Evolutionary conservation across 1,140 invertebrate genomes (phyloP), one percentile per base, ranked within the genome.

Genomic region (Drosophila subpulchrella): DNA sequence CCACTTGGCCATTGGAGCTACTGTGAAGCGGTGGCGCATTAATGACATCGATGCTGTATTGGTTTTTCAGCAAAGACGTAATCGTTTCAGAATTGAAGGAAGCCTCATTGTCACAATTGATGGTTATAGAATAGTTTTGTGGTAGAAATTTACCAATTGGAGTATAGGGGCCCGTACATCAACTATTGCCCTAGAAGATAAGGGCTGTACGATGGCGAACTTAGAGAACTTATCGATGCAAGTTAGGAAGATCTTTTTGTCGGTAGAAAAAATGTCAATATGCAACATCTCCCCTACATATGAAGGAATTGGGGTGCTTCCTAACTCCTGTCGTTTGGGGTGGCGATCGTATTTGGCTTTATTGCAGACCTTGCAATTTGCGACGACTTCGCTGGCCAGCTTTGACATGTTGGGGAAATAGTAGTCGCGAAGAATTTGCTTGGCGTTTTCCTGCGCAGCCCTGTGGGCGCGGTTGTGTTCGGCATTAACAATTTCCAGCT

Each of bases 371-470:
- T 44, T 71, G 32, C 61, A 77, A 15, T 78, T 81, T 13, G 36
- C 27, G 0, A 66, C 66, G 0, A 61, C 46, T 44, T 81, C 55
- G 11, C 38, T 72, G 15, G 58, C 59, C 6, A 76, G 11, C 8
- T 51, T 51, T 0, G 42, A 55, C 53, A 78, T 81, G 27, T 78
- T 78, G 2, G 75, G 59, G 17, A 75, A 81, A 44, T 63, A 76
- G 54, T 75, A 75, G 24, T 76, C 54, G 2, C 17, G 30, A 10
- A 72, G 30, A 13, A 65, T 53, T 63, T 62, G 34, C 38, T 58
- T 59, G 32, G 53, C 15, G 44, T 80, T 81, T 51, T 77, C 42
- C 24, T 81, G 65, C 8, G 38, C 60, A 20, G 51, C 60, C 50
- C 59, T n/a, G 38, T 39, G 38, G 13, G 13, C 38, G n/a, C 38